phyloP scores from a whole-genome alignment of 2,888 invertebrate genomes.

The Drosophila suboccidentalis region DNA sequence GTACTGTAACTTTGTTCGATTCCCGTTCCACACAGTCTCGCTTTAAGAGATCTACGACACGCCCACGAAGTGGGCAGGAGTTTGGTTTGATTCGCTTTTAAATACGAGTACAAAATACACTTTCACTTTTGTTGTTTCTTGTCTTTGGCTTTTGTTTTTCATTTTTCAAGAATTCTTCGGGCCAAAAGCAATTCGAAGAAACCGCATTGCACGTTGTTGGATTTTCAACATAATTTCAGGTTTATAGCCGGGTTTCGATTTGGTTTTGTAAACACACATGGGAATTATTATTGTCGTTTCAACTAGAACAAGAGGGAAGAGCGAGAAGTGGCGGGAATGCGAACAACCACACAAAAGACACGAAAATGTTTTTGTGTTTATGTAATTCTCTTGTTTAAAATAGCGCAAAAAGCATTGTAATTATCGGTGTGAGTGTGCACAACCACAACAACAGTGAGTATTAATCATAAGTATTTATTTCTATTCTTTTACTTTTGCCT shows the following conservation, averaged over 20 bases:
- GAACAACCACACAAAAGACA: constrained; percentile 12
- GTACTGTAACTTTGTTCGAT: constrained; percentile 51
- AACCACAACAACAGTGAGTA: constrained; percentile 11
- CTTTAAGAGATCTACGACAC: constrained; percentile 32
- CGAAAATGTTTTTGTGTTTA: constrained; percentile 53
- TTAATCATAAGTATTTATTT: constrained; percentile 38
- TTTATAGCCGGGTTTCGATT: constrained; percentile 64
- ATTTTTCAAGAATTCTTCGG: constrained; percentile 58
- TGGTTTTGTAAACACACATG: constrained; percentile 62
- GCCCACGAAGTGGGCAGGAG: constrained; percentile 51
- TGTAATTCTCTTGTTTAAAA: constrained; percentile 68
- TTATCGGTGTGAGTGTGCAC: constrained; percentile 23
- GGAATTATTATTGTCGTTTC: constrained; percentile 28
- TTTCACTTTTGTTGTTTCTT: constrained; percentile 65
- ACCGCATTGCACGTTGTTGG: constrained; percentile 36
- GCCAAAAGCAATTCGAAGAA: constrained; percentile 47
- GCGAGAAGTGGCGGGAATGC: constrained; percentile 18
- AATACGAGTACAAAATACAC: constrained; percentile 53
- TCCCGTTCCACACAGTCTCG: constrained; percentile 25
- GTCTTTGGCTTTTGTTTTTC: constrained; percentile 19
- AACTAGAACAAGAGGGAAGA: constrained; percentile 9
- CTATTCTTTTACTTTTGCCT: constrained; percentile 52
- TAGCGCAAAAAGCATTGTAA: constrained; percentile 64
- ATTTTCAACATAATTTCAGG: constrained; percentile 54
- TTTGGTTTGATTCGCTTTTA: constrained; percentile 12